Evolutionary conservation across 2,888 invertebrate genomes (phyloP), one percentile per base, ranked within the genome.

Genomic region (Caenorhabditis wallacei): DNA sequence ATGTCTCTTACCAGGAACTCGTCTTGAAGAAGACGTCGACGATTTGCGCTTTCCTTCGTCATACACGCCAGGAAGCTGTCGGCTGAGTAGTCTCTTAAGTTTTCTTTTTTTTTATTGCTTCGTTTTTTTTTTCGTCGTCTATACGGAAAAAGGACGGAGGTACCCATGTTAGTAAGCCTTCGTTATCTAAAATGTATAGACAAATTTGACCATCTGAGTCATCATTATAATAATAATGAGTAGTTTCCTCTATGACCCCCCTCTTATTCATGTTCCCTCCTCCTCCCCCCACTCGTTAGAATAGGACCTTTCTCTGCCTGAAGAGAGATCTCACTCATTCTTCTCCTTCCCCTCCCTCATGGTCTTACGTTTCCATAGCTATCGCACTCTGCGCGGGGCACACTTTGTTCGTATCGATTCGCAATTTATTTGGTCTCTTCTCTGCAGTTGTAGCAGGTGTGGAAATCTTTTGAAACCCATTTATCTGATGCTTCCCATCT

Each of bases 51-150:
- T 7, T 69, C 68, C 22, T 68, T 61, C 22, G 78, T 51, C 82
- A 82, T 78, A 43, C 40, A 61, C 13, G 70, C 63, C 51, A 82
- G 46, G 43, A 82, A 82, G 70, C 72, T 78, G n/a, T 78, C 78
- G 11, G 78, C 78, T n/a, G 82, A 78, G 72, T 82, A 78, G 69
- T 82, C 82, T 26, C 82, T 82, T 54, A 37, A 82, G 66, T 40
- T 57, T 26, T 40, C 24, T 59, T 43, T 26, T 18, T 57, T 37
- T 20, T 66, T 37, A 54, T 22, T 13, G 37, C 20, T 20, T 30
- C 18, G 3, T 57, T 18, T 57, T 35, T 18, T 2, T 18, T 18
- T 7, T 37, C 11, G 16, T 43, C 2, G 13, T 13, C 43, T 43
- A 7, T 4, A 10, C 35, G 35, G 4, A 10, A 35, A 35, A 7